A percentile compares a stretch with the other conserved stretches of the same genome.
Conservation (phyloP, 1,140 invertebrate species). For the Diorhabda sublineata region DNA sequence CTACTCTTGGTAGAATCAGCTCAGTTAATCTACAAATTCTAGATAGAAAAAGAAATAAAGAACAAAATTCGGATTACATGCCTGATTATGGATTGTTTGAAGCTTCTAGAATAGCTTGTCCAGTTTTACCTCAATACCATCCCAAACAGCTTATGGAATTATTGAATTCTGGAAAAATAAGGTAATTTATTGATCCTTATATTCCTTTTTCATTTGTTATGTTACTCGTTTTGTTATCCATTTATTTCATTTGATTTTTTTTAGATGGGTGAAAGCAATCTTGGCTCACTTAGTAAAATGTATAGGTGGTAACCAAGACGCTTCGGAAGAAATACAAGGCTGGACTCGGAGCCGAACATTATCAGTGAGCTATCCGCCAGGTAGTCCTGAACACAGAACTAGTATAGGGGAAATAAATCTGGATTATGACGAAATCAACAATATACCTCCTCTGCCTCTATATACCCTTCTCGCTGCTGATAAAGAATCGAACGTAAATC, state of each 20-base stretch:
- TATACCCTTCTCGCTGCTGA: slow-evolving; percentile 95
- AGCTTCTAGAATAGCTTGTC: slow-evolving; percentile 91
- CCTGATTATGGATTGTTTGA: slow-evolving; percentile 94
- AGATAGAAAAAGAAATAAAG: slow-evolving; percentile 63
- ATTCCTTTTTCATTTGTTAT: neutral
- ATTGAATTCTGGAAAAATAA: slow-evolving; percentile 95
- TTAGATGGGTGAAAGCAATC: slow-evolving; percentile 95
- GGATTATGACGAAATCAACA: slow-evolving; percentile 94
- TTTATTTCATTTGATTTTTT: neutral
- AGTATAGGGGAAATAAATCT: slow-evolving; percentile 61
- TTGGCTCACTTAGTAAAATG: slow-evolving; percentile 89
- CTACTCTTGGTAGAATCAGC: slow-evolving; percentile 73
- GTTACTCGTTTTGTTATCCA: neutral
- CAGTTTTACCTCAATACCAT: slow-evolving; percentile 98
- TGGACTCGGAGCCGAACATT: slow-evolving; percentile 85
- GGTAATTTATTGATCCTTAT: neutral
- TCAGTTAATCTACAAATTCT: slow-evolving; percentile 77
- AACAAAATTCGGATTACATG: slow-evolving; percentile 69
- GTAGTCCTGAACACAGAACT: slow-evolving; percentile 48
- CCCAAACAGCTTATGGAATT: slow-evolving; percentile 98
- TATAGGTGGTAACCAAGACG: slow-evolving; percentile 61
- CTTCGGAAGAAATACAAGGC: slow-evolving; percentile 50
- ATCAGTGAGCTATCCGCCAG: slow-evolving; percentile 77
- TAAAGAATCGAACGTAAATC: slow-evolving; percentile 52
- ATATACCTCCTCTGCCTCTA: slow-evolving; percentile 92